phyloP scores from a whole-genome alignment of 53 echinoderm and acorn worm genomes.

The Hippasteria phrygiana region DNA sequence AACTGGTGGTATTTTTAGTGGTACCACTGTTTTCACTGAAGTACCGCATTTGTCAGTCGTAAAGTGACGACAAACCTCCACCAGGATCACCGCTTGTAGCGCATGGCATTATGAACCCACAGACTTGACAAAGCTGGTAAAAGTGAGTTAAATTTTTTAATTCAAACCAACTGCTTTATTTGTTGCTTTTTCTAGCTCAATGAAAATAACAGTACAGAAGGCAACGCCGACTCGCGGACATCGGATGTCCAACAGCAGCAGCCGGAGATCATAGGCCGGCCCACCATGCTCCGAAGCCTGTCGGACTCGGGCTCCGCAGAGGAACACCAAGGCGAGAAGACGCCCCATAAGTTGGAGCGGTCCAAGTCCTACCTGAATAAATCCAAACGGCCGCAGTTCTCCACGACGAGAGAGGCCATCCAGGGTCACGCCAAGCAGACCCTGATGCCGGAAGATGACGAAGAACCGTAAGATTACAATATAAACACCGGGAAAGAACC shows the following conservation, averaged over 20 bases:
- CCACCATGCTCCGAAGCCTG: constrained; percentile 49
- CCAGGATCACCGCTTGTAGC: no score
- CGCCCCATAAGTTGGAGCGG: constrained; percentile 80
- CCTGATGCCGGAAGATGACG: constrained; percentile 73
- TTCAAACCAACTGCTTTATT: no score
- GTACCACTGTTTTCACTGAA: no score
- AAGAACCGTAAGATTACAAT: constrained; percentile 81
- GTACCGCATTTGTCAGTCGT: no score
- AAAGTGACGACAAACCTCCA: no score
- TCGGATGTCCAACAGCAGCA: constrained; percentile 20
- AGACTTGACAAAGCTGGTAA: no score
- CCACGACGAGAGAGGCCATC: constrained; percentile 93
- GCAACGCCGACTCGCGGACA: constrained; percentile 26
- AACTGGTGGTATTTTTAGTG: no score
- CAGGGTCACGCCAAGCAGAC: constrained; percentile 85
- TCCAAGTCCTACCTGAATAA: constrained; percentile 89
- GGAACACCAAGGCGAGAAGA: constrained; percentile 19
- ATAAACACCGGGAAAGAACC: not conserved
- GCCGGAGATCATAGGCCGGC: constrained; percentile 30
- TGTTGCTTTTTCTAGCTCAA: not conserved
- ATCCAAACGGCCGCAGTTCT: constrained; percentile 87
- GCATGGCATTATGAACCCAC: no score
- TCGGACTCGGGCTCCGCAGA: constrained; percentile 39
- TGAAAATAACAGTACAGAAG: constrained; percentile 49
- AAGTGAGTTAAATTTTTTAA: no score